Evolutionary conservation across 2,113 vertebrate species (phyloP).

Genomic region (Stercorarius parasiticus): DNA sequence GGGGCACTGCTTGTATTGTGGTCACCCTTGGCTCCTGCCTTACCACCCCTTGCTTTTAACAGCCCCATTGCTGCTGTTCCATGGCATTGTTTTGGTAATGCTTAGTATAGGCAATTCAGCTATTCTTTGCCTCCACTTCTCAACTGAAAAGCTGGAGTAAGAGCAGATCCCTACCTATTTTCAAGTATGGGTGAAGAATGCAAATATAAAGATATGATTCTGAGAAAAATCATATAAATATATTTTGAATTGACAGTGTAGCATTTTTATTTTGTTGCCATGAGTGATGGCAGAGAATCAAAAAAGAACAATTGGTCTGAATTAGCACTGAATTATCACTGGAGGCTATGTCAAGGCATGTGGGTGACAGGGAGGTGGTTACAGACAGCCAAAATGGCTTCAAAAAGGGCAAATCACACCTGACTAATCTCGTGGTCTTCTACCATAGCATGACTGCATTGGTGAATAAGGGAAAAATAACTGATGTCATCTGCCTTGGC

Average conservation of each 20-base stretch:
- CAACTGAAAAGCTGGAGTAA: neutral
- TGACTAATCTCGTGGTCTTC: neutral
- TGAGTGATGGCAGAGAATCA: neutral
- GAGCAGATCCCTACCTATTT: neutral
- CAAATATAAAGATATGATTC: neutral
- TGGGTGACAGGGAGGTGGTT: neutral
- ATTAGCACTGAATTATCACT: neutral
- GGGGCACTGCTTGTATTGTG: neutral
- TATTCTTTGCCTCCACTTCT: neutral
- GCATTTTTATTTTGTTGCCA: neutral
- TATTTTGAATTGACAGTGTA: neutral
- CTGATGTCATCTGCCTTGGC: neutral
- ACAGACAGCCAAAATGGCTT: neutral
- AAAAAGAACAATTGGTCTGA: neutral
- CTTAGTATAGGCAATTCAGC: neutral
- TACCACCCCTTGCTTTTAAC: neutral
- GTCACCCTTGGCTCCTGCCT: neutral
- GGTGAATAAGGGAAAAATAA: neutral
- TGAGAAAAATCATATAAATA: neutral
- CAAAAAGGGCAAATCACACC: neutral
- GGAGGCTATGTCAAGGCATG: neutral
- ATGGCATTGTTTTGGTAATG: neutral
- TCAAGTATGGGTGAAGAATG: neutral
- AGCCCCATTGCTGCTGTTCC: neutral
- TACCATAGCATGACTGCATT: neutral